Evolutionary conservation across 2,888 invertebrate species (phyloP).

Genomic region (Philereme vetulata): DNA sequence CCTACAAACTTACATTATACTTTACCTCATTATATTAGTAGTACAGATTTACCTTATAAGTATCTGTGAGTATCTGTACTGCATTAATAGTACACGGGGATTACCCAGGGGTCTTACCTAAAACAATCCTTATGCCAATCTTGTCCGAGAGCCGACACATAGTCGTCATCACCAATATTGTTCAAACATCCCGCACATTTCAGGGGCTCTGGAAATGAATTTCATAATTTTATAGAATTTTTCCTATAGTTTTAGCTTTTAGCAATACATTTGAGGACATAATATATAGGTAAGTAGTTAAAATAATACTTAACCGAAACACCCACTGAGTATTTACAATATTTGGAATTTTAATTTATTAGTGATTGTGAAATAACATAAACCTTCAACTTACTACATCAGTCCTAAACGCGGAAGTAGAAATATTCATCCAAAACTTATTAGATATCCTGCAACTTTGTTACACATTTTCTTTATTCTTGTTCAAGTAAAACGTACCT

Average conservation of each 20-base stretch:
- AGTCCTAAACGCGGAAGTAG: slow-evolving; percentile 26
- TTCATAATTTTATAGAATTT: no score
- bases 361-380: slow-evolving; percentile 9
- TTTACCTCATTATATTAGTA: no score
- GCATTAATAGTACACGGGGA: neutral
- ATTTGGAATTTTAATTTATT: neutral
- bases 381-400: slow-evolving; percentile 44
- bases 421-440: neutral
- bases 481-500: neutral
- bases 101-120: slow-evolving; percentile 80
- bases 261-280: no score
- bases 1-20: no score
- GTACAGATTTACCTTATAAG: no score
- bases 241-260: no score
- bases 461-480: neutral
- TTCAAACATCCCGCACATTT: slow-evolving; percentile 90
- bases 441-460: neutral
- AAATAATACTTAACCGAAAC: no score
- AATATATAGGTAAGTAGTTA: no score
- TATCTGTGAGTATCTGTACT: no score
- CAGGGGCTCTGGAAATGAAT: slow-evolving; percentile 57
- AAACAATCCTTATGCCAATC: slow-evolving; percentile 96
- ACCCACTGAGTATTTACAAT: neutral
- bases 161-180: slow-evolving; percentile 89
- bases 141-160: slow-evolving; percentile 91